Conservation (phyloP, 2,888 invertebrate species). For the Laothoe populi region DNA sequence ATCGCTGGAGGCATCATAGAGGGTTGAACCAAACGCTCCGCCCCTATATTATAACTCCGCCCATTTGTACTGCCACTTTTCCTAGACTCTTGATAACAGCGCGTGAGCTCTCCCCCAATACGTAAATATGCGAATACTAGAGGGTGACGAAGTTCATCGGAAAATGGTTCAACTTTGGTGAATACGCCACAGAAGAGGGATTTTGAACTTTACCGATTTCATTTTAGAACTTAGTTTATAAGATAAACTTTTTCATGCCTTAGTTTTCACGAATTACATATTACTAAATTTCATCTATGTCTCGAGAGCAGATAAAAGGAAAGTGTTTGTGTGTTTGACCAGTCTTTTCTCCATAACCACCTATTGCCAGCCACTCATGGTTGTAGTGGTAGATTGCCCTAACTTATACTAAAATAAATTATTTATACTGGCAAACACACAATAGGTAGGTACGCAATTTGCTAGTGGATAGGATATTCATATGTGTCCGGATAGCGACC, state of each 20-base stretch:
- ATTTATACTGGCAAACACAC: no score
- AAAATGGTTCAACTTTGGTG: neutral
- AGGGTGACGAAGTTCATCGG: conserved; percentile 29
- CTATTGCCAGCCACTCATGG: no score
- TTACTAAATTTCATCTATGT: no score
- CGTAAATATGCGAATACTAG: neutral
- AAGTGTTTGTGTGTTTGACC: no score
- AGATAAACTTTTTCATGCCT: neutral
- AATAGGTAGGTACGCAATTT: no score
- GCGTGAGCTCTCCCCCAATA: neutral
- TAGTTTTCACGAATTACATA: no score
- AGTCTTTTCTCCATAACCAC: no score
- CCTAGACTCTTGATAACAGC: conserved; percentile 25
- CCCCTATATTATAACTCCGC: conserved; percentile 34
- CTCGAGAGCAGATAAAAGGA: no score
- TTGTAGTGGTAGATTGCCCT: no score
- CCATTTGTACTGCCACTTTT: conserved; percentile 32
- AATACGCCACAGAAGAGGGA: neutral
- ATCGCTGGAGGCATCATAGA: conserved; percentile 25
- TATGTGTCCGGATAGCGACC: no score
- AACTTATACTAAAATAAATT: no score
- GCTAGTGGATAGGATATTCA: no score
- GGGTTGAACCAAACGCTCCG: conserved; percentile 34
- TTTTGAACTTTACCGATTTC: neutral
- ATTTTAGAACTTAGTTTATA: neutral